phyloP scores from a whole-genome alignment of 2,113 vertebrate genomes.

The Thalassarche chlororhynchos region DNA sequence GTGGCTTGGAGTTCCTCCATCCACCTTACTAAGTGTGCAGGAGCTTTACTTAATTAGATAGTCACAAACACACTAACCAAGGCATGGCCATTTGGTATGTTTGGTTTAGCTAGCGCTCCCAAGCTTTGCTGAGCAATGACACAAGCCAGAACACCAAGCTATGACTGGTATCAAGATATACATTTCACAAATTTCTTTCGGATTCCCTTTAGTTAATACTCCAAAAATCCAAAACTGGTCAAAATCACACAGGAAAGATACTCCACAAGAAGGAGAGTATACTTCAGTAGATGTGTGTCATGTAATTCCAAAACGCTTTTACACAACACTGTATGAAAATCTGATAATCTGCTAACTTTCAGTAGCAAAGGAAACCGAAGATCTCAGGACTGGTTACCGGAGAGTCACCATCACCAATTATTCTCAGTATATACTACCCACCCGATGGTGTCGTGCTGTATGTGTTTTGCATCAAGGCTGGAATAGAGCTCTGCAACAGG shows the following conservation, averaged over 20 bases:
- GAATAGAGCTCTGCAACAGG: slow-evolving; percentile 95
- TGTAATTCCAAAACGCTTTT: neutral
- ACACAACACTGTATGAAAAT: rapidly evolving
- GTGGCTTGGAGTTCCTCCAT: neutral
- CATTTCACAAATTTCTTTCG: neutral
- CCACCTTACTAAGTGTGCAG: neutral
- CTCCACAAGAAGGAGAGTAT: neutral
- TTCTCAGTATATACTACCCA: slow-evolving; percentile 81
- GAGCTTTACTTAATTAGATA: neutral
- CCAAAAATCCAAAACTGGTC: neutral
- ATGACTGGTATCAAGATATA: neutral
- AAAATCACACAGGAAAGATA: neutral
- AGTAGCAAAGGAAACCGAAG: neutral
- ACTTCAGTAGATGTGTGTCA: rapidly evolving
- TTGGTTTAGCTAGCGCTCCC: neutral
- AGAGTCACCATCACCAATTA: neutral
- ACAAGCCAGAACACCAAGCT: neutral
- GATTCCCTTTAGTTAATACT: neutral
- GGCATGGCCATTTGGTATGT: neutral
- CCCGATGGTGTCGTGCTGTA: slow-evolving; percentile 99
- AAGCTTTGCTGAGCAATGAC: neutral
- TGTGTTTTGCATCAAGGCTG: slow-evolving; percentile 96
- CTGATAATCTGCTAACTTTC: neutral
- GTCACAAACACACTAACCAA: neutral
- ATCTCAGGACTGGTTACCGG: neutral